Percentiles rank a stretch among this genome's conserved stretches.
These are phyloP conservation scores for Ibidorhyncha struthersii DNA, from an alignment of 2,113 vertebrate species.

Conservation along the genomic window DNA sequence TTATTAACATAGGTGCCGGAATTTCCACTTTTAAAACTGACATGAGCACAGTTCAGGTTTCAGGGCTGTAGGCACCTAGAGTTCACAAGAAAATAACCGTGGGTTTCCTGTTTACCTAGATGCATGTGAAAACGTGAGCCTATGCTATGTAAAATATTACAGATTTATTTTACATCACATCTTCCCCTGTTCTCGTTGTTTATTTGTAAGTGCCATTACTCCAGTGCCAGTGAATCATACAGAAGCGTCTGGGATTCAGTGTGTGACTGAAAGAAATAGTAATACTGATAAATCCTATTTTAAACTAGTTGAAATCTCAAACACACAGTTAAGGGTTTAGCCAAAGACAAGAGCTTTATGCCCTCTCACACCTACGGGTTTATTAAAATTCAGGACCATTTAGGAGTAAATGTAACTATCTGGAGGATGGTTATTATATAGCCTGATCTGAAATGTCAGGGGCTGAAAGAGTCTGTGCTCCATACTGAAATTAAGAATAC, in stretches of 20 bases:
- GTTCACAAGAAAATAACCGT: neutral
- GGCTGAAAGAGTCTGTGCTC: neutral
- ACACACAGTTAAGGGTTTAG: neutral
- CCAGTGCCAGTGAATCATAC: neutral
- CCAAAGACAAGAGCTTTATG: neutral
- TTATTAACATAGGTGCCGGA: neutral
- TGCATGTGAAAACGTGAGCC: neutral
- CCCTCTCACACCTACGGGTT: neutral
- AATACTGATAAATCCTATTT: neutral
- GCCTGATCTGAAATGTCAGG: slow-evolving; percentile 8
- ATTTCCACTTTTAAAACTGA: neutral
- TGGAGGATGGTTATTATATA: neutral
- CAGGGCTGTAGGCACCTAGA: neutral
- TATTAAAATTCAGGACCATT: slow-evolving; percentile 37
- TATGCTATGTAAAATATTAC: neutral
- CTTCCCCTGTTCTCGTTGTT: neutral
- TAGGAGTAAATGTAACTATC: neutral
- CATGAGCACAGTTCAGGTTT: neutral
- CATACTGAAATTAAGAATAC: neutral
- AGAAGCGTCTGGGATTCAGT: neutral
- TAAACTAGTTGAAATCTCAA: neutral
- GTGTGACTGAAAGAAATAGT: neutral
- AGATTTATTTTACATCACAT: neutral
- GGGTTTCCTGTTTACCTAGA: neutral
- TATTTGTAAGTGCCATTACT: neutral